A percentile compares a stretch with the other conserved stretches of the same genome.
These are phyloP conservation scores for Telenomus remus DNA, from an alignment of 1,140 invertebrate species.

Conservation along the genomic window DNA sequence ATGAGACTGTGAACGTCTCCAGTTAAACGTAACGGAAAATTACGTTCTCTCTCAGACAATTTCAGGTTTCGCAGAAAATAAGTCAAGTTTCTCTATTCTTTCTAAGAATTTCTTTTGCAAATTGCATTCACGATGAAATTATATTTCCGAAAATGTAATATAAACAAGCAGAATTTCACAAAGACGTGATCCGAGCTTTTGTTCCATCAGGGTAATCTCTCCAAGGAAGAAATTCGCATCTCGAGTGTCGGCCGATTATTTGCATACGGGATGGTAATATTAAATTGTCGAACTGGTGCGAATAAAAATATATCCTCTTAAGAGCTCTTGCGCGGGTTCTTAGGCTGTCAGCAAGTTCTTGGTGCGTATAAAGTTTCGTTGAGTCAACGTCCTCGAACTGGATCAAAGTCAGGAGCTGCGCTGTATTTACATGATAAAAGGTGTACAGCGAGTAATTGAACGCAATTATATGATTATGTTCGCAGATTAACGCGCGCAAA, in stretches of 20 bases:
- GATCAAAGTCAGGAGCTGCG: slow-evolving; percentile 48
- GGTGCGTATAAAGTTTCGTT: slow-evolving; percentile 67
- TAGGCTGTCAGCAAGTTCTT: slow-evolving; percentile 74
- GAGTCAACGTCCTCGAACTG: slow-evolving; percentile 54
- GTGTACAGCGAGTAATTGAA: slow-evolving; percentile 47
- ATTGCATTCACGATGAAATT: too few relatives aligned
- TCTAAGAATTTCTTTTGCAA: too few relatives aligned
- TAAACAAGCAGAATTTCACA: too few relatives aligned
- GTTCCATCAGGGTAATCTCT: too few relatives aligned
- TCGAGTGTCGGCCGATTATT: slow-evolving; percentile 67
- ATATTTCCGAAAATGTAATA: too few relatives aligned
- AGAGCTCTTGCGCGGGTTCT: slow-evolving; percentile 69
- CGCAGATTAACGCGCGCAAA: slow-evolving; percentile 27
- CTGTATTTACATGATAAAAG: slow-evolving; percentile 50
- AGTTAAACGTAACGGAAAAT: slow-evolving; percentile 27
- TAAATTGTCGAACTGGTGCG: slow-evolving; percentile 67
- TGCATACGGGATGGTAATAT: slow-evolving; percentile 67
- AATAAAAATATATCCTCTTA: slow-evolving; percentile 66
- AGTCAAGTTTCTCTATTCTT: background rate
- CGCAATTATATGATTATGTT: slow-evolving; percentile 44
- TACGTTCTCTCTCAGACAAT: slow-evolving; percentile 3
- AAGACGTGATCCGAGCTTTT: too few relatives aligned
- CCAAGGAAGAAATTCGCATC: slow-evolving; percentile 38
- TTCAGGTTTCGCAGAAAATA: background rate
- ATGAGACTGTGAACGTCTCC: slow-evolving; percentile 5